Base-by-base conservation (phyloP, 2,113 vertebrate species). In the Mustela lutreola region DNA sequence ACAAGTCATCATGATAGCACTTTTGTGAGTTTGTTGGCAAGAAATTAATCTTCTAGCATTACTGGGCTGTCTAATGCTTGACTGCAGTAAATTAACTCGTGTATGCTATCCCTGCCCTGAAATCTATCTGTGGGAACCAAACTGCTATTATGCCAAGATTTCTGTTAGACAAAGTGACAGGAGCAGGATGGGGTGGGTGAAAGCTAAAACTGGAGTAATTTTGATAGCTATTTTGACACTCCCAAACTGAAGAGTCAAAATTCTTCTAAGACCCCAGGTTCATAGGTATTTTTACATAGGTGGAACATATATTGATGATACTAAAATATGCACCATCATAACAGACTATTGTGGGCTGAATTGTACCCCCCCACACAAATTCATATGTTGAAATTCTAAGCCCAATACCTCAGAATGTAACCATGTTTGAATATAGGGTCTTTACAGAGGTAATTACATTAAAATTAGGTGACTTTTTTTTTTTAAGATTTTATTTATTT, bases 41-140 rank as follows among this genome's bases (percentile, higher is more conserved):
- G 92, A 97, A 96, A 97, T 95, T 95, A 96, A 96, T 96, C 92
- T 97, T 86, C 42, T 11, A 9, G 62, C 75, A 56, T 81, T 92
- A 39, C 86, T 62, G n/a, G 58, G 42, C 67, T 94, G 36, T 92
- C 86, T 87, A 36, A 80, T 76, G 82, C 48, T 89, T 96, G 87
- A 45, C 80, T 97, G 62, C 75, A 71, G 62, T 92, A 94, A 86
- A 97, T 95, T 94, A 92, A 92, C 58, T 95, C 58, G 36, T 79
- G 8, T 39, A 26, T 90, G 50, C 18, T 92, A 21, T 90, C 42
- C 60, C 50, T 79, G 71, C 48, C 58, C n/a, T 58, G 60, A 48
- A 22, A 82, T 80, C 70, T 80, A 4, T 56, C 70, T 88, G 24
- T 71, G 48, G 42, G 80, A 97, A 48, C 73, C 62, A 92, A 84